A percentile compares a stretch with the other conserved stretches of the same genome.
Evolutionary conservation across 1,140 invertebrate genomes (phyloP).

Genomic region (Halictus rubicundus): DNA sequence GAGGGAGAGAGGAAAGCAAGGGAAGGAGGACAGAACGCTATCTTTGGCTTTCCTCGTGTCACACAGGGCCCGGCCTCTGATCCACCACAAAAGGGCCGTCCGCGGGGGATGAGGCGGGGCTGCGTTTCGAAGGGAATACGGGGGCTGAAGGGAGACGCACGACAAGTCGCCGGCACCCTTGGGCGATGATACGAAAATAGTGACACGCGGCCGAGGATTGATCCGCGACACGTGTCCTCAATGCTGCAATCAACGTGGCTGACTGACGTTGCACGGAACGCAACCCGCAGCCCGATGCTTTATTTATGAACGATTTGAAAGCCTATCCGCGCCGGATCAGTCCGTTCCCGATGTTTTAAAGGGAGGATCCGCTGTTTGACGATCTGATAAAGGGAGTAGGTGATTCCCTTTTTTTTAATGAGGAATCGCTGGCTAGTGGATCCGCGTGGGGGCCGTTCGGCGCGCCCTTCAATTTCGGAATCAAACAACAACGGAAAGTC

Average conservation of each 20-base stretch:
- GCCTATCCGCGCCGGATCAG: constrained; percentile 55
- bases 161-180: constrained; percentile 49
- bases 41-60: constrained; percentile 40
- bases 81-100: constrained; percentile 34
- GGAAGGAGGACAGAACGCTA: background rate
- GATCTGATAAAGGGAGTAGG: constrained; percentile 37
- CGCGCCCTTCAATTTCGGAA: too few species aligned
- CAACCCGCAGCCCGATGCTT: constrained; percentile 70
- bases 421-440: background rate
- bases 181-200: constrained; percentile 79
- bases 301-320: constrained; percentile 78
- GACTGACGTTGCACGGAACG: constrained; percentile 72
- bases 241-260: constrained; percentile 78
- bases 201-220: constrained; percentile 78
- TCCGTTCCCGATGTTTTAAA: constrained; percentile 62
- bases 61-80: constrained; percentile 33
- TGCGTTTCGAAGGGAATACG: constrained; percentile 9
- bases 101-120: constrained; percentile 28
- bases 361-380: constrained; percentile 40
- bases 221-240: constrained; percentile 79
- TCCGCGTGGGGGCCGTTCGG: too few species aligned
- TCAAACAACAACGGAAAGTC: too few species aligned
- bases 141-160: constrained; percentile 14
- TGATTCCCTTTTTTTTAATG: constrained; percentile 43
- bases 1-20: too few species aligned